Percentiles rank a stretch among this genome's conserved stretches.
Conservation (phyloP, 2,888 invertebrate genomes). For the Pheosia gnoma region DNA sequence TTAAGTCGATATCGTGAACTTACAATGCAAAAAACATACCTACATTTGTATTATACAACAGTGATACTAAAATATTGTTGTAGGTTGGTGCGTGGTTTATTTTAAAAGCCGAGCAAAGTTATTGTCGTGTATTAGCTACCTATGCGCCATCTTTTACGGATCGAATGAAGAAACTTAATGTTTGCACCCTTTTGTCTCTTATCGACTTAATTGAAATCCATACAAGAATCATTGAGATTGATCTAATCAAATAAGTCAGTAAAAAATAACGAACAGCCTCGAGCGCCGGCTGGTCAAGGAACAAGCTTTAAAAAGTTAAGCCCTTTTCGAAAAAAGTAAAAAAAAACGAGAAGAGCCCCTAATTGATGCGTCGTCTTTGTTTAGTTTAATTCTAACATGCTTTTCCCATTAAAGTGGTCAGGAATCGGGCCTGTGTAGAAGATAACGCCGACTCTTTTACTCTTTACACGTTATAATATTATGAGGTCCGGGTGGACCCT, state of each 20-base stretch:
- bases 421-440: conserved; percentile 76
- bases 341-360: conserved; percentile 72
- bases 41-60: background rate
- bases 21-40: conserved; percentile 12
- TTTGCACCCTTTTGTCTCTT: conserved; percentile 73
- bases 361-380: conserved; percentile 85
- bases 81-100: background rate
- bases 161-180: conserved; percentile 35
- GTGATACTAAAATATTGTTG: background rate
- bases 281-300: conserved; percentile 71
- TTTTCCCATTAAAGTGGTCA: conserved; percentile 85
- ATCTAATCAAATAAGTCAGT: conserved; percentile 79
- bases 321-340: conserved; percentile 68
- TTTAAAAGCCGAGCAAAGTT: background rate
- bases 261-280: conserved; percentile 75
- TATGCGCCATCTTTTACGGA: background rate
- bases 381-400: conserved; percentile 85
- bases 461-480: conserved; percentile 82
- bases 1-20: conserved; percentile 36
- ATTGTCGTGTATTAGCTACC: background rate
- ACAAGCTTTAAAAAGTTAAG: conserved; percentile 79
- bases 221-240: conserved; percentile 80
- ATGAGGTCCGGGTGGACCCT: conserved; percentile 66
- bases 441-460: conserved; percentile 82
- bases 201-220: conserved; percentile 76